Evolutionary conservation across 2,113 vertebrate species (phyloP).

Genomic region (Mormyrus lacerda): DNA sequence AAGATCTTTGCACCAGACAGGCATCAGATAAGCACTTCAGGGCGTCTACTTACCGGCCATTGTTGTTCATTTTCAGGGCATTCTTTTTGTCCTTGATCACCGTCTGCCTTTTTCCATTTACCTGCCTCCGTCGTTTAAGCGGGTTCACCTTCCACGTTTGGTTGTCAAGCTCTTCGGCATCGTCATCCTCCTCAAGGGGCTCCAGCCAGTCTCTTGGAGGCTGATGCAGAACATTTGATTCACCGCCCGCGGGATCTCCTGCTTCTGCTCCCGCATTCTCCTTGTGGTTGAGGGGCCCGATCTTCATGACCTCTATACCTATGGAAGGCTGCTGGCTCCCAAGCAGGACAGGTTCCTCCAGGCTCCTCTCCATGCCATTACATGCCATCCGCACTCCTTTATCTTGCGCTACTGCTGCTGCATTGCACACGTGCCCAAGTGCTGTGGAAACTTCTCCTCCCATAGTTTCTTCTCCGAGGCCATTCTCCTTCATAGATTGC

Average conservation of each 20-base stretch:
- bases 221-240: background rate
- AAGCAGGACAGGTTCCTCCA: slow-evolving; percentile 6
- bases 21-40: background rate
- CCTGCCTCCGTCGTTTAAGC: background rate
- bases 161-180: slow-evolving; percentile 20
- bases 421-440: background rate
- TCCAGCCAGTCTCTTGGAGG: slow-evolving; percentile 33
- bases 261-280: background rate
- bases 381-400: background rate
- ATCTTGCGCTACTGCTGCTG: background rate
- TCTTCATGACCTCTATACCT: background rate
- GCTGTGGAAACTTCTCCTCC: background rate
- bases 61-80: background rate
- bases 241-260: too few relatives aligned
- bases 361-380: background rate
- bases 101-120: background rate
- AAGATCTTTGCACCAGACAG: background rate
- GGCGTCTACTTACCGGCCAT: slow-evolving; percentile 22
- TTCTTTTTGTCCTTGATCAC: background rate
- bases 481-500: background rate
- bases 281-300: background rate
- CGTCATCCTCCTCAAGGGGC: slow-evolving; percentile 36
- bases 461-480: background rate
- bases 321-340: background rate
- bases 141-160: background rate